phyloP scores from a whole-genome alignment of 1,140 invertebrate species.

The Heliconius congener region DNA sequence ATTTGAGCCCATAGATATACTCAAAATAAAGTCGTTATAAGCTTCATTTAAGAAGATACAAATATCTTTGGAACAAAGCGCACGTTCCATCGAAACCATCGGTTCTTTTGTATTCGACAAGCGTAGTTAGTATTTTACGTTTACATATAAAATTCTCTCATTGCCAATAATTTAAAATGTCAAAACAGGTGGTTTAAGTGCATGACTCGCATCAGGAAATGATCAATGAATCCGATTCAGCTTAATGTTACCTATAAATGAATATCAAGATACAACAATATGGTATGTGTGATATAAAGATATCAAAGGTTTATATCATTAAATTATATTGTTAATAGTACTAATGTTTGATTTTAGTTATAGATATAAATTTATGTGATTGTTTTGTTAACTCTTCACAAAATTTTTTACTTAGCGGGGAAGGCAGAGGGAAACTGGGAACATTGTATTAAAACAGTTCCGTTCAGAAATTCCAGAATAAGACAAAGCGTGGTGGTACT shows the following conservation, averaged over 20 bases:
- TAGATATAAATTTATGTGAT: too few species aligned
- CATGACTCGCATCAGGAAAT: conserved; percentile 42
- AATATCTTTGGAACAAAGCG: neutral
- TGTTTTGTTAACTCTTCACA: too few species aligned
- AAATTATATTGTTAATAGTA: neutral
- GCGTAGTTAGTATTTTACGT: conserved; percentile 9
- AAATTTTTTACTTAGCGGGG: too few species aligned
- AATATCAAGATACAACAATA: conserved; percentile 22
- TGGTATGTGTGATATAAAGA: conserved; percentile 30
- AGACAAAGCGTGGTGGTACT: too few species aligned
- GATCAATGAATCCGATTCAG: conserved; percentile 29
- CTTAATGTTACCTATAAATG: conserved; percentile 30
- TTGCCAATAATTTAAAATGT: conserved; percentile 53
- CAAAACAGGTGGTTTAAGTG: conserved; percentile 49
- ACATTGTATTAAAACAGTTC: too few species aligned
- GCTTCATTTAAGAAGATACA: neutral
- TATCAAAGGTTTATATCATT: conserved; percentile 28
- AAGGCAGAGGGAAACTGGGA: too few species aligned
- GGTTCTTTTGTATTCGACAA: conserved; percentile 7
- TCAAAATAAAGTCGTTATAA: too few species aligned
- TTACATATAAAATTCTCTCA: conserved; percentile 27
- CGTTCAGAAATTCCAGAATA: too few species aligned
- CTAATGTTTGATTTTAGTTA: neutral
- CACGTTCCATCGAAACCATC: neutral
- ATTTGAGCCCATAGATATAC: too few species aligned